Evolutionary conservation across 2,888 invertebrate genomes (phyloP).

Genomic region (Pycnomerus fuliginosus): DNA sequence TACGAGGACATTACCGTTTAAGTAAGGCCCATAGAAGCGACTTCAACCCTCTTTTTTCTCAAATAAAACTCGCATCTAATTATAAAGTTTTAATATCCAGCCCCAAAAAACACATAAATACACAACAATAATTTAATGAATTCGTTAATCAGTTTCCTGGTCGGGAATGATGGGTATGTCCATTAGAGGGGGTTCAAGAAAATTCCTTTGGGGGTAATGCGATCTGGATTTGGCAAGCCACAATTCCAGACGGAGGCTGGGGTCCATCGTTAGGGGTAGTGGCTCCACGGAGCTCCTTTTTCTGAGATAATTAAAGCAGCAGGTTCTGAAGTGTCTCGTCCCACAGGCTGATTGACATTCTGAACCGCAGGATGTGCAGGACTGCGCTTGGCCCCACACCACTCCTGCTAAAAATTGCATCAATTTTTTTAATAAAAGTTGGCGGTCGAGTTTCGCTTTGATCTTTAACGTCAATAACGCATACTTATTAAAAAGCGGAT

Average conservation of each 20-base stretch:
- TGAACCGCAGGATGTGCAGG: conserved; percentile 68
- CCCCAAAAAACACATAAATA: too few relatives aligned
- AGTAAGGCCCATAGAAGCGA: too few relatives aligned
- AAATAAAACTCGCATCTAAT: too few relatives aligned
- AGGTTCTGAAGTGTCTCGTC: conserved; percentile 67
- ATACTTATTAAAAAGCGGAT: too few relatives aligned
- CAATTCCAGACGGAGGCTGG: conserved; percentile 46
- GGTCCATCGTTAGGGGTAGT: conserved; percentile 41
- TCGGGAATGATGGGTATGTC: too few relatives aligned
- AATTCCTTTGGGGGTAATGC: too few relatives aligned
- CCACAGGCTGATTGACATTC: conserved; percentile 69
- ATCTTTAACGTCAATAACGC: neutral
- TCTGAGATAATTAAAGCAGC: conserved; percentile 71
- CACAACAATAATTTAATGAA: too few relatives aligned
- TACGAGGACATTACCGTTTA: too few relatives aligned
- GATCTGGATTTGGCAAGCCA: conserved; percentile 48
- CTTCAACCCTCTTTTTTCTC: too few relatives aligned
- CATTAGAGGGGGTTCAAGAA: too few relatives aligned
- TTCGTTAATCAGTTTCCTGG: too few relatives aligned
- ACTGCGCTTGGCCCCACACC: conserved; percentile 58
- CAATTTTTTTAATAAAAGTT: conserved; percentile 1
- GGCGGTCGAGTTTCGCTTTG: neutral
- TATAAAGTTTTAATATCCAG: too few relatives aligned
- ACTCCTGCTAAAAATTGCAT: conserved; percentile 47
- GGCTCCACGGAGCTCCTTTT: conserved; percentile 52